A percentile compares a stretch with the other conserved stretches of the same genome.
These are phyloP conservation scores for Esox niger DNA, from an alignment of 2,113 vertebrate genomes.

Conservation along the genomic window DNA sequence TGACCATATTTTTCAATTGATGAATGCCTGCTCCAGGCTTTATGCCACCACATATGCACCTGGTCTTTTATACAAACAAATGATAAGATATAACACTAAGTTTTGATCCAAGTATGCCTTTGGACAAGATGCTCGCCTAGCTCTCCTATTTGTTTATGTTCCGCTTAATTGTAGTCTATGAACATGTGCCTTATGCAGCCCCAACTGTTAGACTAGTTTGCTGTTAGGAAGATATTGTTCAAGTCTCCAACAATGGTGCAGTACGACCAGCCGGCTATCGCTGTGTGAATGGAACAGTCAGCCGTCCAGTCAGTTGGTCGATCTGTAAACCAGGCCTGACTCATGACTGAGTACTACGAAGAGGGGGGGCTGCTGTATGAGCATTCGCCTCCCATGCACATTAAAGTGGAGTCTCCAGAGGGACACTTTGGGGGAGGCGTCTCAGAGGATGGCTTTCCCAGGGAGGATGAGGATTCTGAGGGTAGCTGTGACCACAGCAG, in stretches of 20 bases:
- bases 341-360: constrained; percentile 81
- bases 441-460: constrained; percentile 76
- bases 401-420: constrained; percentile 82
- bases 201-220: neutral
- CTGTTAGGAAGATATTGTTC: constrained; percentile 6
- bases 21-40: no score
- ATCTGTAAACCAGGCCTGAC: constrained; percentile 64
- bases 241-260: constrained; percentile 13
- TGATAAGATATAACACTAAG: no score
- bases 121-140: no score
- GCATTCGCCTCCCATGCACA: constrained; percentile 81
- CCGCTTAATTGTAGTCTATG: no score
- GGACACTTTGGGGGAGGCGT: constrained; percentile 72
- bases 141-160: no score
- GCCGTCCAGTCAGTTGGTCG: constrained; percentile 59
- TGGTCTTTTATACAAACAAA: no score
- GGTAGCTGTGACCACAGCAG: constrained; percentile 72
- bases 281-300: constrained; percentile 61
- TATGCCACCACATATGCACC: no score
- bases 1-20: no score
- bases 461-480: constrained; percentile 77
- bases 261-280: constrained; percentile 31
- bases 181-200: no score
- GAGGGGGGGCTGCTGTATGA: constrained; percentile 81
- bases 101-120: no score